Conservation (phyloP, 2,888 invertebrate genomes). For the Biston stratarius region DNA sequence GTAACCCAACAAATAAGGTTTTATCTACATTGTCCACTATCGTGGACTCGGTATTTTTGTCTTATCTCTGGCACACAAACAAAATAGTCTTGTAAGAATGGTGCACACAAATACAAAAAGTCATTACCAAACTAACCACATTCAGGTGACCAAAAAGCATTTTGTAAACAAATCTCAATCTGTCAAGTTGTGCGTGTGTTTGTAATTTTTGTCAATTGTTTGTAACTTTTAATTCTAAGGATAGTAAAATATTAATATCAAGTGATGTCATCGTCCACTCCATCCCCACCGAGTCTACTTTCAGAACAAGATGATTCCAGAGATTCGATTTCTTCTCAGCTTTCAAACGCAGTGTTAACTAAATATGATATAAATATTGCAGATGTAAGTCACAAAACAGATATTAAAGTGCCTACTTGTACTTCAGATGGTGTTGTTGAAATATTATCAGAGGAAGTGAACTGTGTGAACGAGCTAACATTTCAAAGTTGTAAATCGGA, state of each 20-base stretch:
- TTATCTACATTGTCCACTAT: slow-evolving; percentile 74
- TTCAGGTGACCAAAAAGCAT: slow-evolving; percentile 83
- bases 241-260: slow-evolving; percentile 6
- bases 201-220: slow-evolving; percentile 52
- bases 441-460: slow-evolving; percentile 71
- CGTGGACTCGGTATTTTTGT: slow-evolving; percentile 77
- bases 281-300: slow-evolving; percentile 68
- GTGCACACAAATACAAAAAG: slow-evolving; percentile 75
- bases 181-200: slow-evolving; percentile 70
- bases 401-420: slow-evolving; percentile 56
- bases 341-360: slow-evolving; percentile 54
- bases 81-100: slow-evolving; percentile 62
- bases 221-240: slow-evolving; percentile 37
- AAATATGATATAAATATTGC: slow-evolving; percentile 52
- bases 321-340: slow-evolving; percentile 66
- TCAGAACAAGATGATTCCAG: slow-evolving; percentile 68
- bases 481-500: slow-evolving; percentile 71
- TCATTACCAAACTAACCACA: slow-evolving; percentile 84
- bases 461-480: slow-evolving; percentile 56
- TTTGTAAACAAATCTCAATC: slow-evolving; percentile 80
- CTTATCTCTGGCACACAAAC: slow-evolving; percentile 79
- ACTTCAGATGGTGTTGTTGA: slow-evolving; percentile 79
- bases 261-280: slow-evolving; percentile 67
- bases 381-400: slow-evolving; percentile 49
- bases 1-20: slow-evolving; percentile 69